Evolutionary conservation across 2,888 invertebrate species (phyloP).

Genomic region (Parapristionchus giblindavisi): DNA sequence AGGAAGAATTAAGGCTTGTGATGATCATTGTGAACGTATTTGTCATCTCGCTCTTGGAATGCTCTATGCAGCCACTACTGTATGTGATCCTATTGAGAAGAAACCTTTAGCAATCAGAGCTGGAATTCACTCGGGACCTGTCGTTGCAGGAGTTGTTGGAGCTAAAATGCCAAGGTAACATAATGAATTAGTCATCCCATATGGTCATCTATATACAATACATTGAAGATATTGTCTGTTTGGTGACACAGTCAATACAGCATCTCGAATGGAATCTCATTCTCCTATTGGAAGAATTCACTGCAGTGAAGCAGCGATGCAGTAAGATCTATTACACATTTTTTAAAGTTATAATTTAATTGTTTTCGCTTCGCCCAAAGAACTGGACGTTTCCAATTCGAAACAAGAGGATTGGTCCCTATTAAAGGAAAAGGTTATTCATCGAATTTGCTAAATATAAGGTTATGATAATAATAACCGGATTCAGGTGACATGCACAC

Average conservation of each 20-base stretch:
- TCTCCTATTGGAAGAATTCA: constrained; percentile 59
- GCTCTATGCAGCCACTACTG: constrained; percentile 65
- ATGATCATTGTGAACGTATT: constrained; percentile 67
- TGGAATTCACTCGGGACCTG: constrained; percentile 65
- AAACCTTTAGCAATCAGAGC: constrained; percentile 57
- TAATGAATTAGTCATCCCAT: too few relatives aligned
- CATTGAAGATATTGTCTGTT: constrained; percentile 59
- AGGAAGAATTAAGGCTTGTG: not conserved
- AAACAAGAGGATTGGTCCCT: constrained; percentile 57
- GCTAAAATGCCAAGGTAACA: constrained; percentile 62
- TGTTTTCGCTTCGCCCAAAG: constrained; percentile 49
- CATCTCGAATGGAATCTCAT: constrained; percentile 62
- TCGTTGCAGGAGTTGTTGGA: constrained; percentile 65
- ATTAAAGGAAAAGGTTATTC: constrained; percentile 67
- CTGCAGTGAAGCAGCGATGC: constrained; percentile 56
- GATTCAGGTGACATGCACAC: constrained; percentile 66
- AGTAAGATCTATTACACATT: constrained; percentile 39
- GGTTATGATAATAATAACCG: too few relatives aligned
- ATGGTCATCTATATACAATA: not conserved
- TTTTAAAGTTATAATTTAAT: not conserved
- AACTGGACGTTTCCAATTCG: constrained; percentile 64
- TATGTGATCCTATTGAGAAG: constrained; percentile 59
- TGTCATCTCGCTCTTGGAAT: constrained; percentile 69
- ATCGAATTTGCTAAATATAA: too few relatives aligned
- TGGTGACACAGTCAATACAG: constrained; percentile 63